These are phyloP conservation scores for Habroteleia sp. DNA, from an alignment of 2,888 invertebrate genomes.

Conservation along the genomic window DNA sequence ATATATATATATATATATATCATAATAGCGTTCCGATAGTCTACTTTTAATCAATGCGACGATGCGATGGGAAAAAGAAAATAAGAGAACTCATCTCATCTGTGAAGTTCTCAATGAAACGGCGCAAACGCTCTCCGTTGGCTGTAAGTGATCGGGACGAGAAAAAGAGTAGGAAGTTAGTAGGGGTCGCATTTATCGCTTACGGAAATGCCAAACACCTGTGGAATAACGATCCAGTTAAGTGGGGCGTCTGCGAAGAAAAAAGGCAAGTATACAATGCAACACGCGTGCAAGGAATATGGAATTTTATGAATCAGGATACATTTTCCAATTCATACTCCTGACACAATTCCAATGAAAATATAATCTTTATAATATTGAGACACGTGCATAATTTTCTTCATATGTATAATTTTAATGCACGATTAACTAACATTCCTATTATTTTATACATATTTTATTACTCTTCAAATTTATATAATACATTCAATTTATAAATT, in stretches of 20 bases:
- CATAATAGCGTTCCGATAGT: slow-evolving; percentile 47
- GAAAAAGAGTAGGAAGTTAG: slow-evolving; percentile 77
- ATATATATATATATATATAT: too few relatives aligned
- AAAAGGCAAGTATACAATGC: slow-evolving; percentile 74
- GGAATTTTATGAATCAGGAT: slow-evolving; percentile 61
- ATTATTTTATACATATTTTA: too few relatives aligned
- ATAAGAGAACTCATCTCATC: slow-evolving; percentile 59
- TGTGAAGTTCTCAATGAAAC: slow-evolving; percentile 65
- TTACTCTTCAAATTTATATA: too few relatives aligned
- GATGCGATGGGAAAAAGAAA: slow-evolving; percentile 61
- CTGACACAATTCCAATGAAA: slow-evolving; percentile 53
- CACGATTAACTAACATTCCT: too few relatives aligned
- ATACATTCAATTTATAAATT: too few relatives aligned
- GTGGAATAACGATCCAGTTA: slow-evolving; percentile 79
- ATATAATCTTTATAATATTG: too few relatives aligned
- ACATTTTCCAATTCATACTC: slow-evolving; percentile 52
- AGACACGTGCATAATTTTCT: too few relatives aligned
- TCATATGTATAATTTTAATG: too few relatives aligned
- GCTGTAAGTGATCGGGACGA: slow-evolving; percentile 74
- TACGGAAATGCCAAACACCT: slow-evolving; percentile 81
- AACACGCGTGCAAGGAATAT: slow-evolving; percentile 67
- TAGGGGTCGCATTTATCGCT: slow-evolving; percentile 79
- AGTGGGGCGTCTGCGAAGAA: slow-evolving; percentile 76
- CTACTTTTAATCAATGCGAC: slow-evolving; percentile 59
- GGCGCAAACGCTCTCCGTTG: slow-evolving; percentile 67